phyloP scores from a whole-genome alignment of 30 jellyfish, hydroid and myxozoan species.

The Catostylus mosaicus region DNA sequence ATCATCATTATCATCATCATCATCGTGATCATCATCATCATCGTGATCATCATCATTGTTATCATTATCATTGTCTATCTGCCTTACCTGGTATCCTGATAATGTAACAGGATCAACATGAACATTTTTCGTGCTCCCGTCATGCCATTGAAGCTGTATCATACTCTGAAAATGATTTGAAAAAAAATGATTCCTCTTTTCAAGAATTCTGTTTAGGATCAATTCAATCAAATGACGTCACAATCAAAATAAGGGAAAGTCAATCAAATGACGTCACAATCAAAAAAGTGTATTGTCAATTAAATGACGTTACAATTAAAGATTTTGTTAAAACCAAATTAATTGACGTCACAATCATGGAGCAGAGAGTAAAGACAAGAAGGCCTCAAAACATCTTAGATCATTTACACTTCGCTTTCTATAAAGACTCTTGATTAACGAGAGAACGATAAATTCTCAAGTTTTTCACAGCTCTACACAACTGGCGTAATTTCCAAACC shows the following conservation, averaged over 20 bases:
- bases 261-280: conserved; percentile 7
- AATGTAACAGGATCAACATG: conserved; percentile 94
- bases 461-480: no score
- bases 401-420: no score
- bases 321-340: not conserved
- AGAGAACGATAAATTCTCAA: no score
- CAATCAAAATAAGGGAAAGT: not conserved
- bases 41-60: not conserved
- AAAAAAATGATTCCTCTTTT: no score
- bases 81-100: conserved; percentile 63
- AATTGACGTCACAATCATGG: not conserved
- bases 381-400: no score
- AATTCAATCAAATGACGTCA: not conserved
- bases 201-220: no score
- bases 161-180: conserved; percentile 78
- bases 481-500: no score
- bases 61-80: not conserved
- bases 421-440: no score
- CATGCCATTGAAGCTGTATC: conserved; percentile 96
- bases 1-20: conserved; percentile 1
- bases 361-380: no score
- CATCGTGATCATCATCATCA: not conserved
- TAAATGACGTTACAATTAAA: not conserved
- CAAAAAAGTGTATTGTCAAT: not conserved
- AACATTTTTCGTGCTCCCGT: conserved; percentile 89